Conservation (phyloP, 1,140 invertebrate genomes). For the Antheraea pernyi region DNA sequence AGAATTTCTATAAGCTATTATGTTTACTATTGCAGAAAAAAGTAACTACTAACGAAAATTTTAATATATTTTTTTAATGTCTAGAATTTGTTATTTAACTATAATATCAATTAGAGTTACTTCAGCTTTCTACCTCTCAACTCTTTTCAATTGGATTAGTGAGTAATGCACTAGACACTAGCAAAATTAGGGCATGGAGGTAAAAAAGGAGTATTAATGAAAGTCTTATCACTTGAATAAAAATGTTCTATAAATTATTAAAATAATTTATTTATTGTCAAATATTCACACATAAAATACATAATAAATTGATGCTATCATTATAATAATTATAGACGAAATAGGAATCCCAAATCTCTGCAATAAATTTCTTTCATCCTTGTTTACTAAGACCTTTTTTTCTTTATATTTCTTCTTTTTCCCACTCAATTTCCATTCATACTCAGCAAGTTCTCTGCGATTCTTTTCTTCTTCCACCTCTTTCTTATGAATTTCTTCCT, state of each 20-base stretch:
- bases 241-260: neutral
- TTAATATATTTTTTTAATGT: too few relatives aligned
- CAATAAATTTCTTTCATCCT: constrained; percentile 55
- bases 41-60: too few relatives aligned
- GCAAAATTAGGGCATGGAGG: too few relatives aligned
- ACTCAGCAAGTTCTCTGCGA: constrained; percentile 85
- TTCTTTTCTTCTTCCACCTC: constrained; percentile 83
- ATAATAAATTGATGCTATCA: constrained; percentile 46
- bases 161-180: too few relatives aligned
- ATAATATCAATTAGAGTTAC: too few relatives aligned
- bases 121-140: too few relatives aligned
- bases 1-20: too few relatives aligned
- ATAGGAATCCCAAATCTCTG: constrained; percentile 71
- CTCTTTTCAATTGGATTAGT: too few relatives aligned
- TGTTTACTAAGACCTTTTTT: constrained; percentile 54
- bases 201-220: too few relatives aligned
- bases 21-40: too few relatives aligned
- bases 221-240: too few relatives aligned
- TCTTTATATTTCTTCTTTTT: constrained; percentile 77
- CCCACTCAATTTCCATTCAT: constrained; percentile 85
- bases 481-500: constrained; percentile 78
- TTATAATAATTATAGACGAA: constrained; percentile 40
- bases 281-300: constrained; percentile 36
- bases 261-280: constrained; percentile 1
- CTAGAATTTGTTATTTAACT: too few relatives aligned